phyloP scores from a whole-genome alignment of 2,797 vertebrate species.

The Urocyon cinereoargenteus region DNA sequence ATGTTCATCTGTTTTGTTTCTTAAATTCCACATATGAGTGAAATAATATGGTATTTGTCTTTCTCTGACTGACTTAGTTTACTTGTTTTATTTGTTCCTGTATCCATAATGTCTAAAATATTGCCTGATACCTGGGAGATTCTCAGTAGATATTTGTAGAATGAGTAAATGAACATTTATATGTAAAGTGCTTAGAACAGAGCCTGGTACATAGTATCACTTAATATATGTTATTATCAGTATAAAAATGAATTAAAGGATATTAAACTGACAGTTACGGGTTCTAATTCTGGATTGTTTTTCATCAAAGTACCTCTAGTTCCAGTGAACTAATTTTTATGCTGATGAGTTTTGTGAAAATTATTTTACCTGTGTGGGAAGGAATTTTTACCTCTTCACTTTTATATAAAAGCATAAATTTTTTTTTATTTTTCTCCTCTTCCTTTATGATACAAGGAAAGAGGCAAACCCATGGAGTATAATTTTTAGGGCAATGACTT shows the following conservation, averaged over 20 bases:
- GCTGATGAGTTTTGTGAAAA: constrained; percentile 16
- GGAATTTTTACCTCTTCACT: not conserved
- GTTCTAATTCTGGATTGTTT: constrained; percentile 19
- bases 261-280: not conserved
- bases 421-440: not conserved
- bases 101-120: not conserved
- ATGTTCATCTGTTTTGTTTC: not conserved
- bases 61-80: not conserved
- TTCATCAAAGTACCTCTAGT: not conserved
- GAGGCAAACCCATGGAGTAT: not conserved
- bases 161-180: not conserved
- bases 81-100: not conserved
- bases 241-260: constrained; percentile 36
- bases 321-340: not conserved
- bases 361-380: not conserved
- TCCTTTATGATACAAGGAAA: not conserved
- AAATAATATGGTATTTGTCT: not conserved
- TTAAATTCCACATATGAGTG: not conserved
- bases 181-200: constrained; percentile 1
- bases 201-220: not conserved
- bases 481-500: not conserved
- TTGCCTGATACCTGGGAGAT: not conserved
- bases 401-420: not conserved
- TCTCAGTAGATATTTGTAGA: not conserved
- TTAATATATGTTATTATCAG: not conserved